These are phyloP conservation scores for Sitobion miscanthi DNA, from an alignment of 1,140 invertebrate species.

Conservation along the genomic window DNA sequence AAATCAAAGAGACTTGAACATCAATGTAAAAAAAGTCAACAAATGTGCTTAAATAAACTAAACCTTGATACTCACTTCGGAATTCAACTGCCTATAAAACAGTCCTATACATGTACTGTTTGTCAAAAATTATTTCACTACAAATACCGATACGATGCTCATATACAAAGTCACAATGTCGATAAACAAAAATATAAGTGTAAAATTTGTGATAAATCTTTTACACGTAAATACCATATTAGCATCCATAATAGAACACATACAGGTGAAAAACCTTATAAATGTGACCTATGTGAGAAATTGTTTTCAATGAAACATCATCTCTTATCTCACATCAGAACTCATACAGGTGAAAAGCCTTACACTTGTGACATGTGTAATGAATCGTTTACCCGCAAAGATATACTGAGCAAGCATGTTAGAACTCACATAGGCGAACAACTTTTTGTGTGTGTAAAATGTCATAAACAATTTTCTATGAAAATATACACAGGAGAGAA, in stretches of 20 bases:
- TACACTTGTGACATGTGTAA: constrained; percentile 71
- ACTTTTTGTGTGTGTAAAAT: constrained; percentile 80
- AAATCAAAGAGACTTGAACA: not conserved
- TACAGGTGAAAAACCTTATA: constrained; percentile 67
- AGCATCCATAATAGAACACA: constrained; percentile 59
- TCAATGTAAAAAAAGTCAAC: not conserved
- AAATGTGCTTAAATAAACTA: constrained; percentile 20
- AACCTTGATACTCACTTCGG: not conserved
- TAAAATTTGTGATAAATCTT: constrained; percentile 58
- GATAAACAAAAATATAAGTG: constrained; percentile 67
- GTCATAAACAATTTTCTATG: constrained; percentile 82
- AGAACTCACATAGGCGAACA: constrained; percentile 70
- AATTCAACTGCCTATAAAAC: constrained; percentile 3
- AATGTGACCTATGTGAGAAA: constrained; percentile 84
- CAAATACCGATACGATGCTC: not conserved
- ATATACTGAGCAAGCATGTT: constrained; percentile 66
- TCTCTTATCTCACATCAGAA: constrained; percentile 81
- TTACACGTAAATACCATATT: constrained; percentile 59
- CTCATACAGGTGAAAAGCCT: constrained; percentile 70
- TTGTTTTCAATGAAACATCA: constrained; percentile 90
- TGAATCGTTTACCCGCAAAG: constrained; percentile 65
- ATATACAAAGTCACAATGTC: not conserved
- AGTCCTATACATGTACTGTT: constrained; percentile 51
- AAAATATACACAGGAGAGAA: constrained; percentile 69
- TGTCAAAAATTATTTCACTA: constrained; percentile 52